Base-by-base conservation (phyloP, 1,140 invertebrate species). In the Drosophila lini region DNA sequence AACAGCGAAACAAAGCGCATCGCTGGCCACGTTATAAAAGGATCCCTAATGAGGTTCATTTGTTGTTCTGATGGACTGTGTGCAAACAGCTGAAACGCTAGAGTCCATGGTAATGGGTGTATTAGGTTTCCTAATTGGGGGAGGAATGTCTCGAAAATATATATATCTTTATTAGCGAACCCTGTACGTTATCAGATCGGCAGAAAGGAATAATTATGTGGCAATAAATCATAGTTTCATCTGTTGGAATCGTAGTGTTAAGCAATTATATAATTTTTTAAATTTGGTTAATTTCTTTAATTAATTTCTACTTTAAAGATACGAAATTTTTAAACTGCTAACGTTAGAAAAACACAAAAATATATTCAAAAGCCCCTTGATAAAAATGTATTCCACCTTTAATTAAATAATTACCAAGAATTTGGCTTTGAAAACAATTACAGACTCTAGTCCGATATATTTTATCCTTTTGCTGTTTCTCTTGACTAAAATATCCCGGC, bases 91-190 rank as follows among this genome's bases (percentile, higher is more conserved):
- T 71, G 65, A 71, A 71, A 58, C 16, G 15, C 42, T 34, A 41
- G n/a, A 48, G 11, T 38, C 16, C 25, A 22, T 65, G 16, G 16
- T 36, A 69, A 47, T 56, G 50, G 42, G 32, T 32, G 16, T 57
- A 70, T 70, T 70, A 48, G 19, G 42, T 70, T 67, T 52, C 64
- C 44, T 58, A 70, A 70, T 71, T 58, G 50, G 42, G 16, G 34
- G 34, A 25, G 50, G 15, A 31, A 6, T 15, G 5, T 62, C 41
- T 32, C 1, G 1, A 10, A 15, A 11, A 16, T 11, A 31, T 16
- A 40, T 19, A 50, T 32, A 56, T 38, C 31, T 44, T 36, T 68
- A 65, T 65, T 38, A 32, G 19, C 4, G n/a, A 32, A 65, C 13
- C n/a, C 13, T 48, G 34, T 16, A 3, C 32, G 9, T 22, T 36